Evolutionary conservation across 1,140 invertebrate genomes (phyloP), one percentile per base, ranked within the genome.

Genomic region (Ptiloglossa arizonensis): DNA sequence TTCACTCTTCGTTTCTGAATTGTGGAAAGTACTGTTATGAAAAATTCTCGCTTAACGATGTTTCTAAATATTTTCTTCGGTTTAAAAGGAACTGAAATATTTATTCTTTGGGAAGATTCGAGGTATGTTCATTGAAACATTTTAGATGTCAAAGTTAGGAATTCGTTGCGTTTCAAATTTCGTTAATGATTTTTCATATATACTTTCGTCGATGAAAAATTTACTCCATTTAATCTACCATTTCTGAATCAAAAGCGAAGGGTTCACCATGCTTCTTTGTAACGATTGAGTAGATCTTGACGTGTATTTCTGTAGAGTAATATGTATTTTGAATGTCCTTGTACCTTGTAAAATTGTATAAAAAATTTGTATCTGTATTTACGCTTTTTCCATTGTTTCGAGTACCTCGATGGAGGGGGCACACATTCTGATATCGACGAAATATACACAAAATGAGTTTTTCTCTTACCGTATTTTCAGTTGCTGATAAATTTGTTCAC

Each of bases 1-100:
- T 5, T 38, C 32, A 57, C 52, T 38, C 35, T 59, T 70, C 52
- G 68, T 70, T 70, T 70, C 68, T 41, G 68, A 59, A 35, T 5
- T 8, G 15, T 62, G n/a, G n/a, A 22, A 3, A 8, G 1, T 11
- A 19, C 5, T n/a, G 27, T 11, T 35, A n/a, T n/a, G n/a, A n/a
- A n/a, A n/a, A n/a, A n/a, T n/a, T n/a, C n/a, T n/a, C n/a, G n/a
- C n/a, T n/a, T n/a, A n/a, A n/a, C n/a, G n/a, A n/a, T n/a, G n/a
- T n/a, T n/a, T n/a, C n/a, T n/a, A n/a, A n/a, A n/a, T n/a, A n/a
- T n/a, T n/a, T n/a, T n/a, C n/a, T n/a, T n/a, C n/a, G n/a, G n/a
- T n/a, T n/a, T n/a, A n/a, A n/a, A n/a, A n/a, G n/a, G n/a, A n/a
- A n/a, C n/a, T n/a, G n/a, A n/a, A n/a, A n/a, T n/a, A n/a, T n/a